These are phyloP conservation scores for Dreissena polymorpha DNA, from an alignment of 1,140 invertebrate species.

Conservation along the genomic window DNA sequence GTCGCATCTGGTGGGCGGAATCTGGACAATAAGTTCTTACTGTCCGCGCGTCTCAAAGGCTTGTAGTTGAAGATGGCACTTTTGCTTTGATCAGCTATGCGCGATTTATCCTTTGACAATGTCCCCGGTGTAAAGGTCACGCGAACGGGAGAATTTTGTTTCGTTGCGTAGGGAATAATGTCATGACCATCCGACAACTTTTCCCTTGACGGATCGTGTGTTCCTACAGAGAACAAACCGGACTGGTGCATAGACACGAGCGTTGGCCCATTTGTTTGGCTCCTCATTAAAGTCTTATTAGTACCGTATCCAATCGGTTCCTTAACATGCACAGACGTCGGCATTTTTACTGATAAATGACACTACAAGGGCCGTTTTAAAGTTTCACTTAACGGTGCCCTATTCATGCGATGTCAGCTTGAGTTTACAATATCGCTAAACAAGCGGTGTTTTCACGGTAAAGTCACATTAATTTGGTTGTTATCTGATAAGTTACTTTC, in stretches of 20 bases:
- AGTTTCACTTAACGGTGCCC: no score
- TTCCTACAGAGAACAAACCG: no score
- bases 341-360: neutral
- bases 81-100: constrained; percentile 25
- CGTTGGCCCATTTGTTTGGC: neutral
- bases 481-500: no score
- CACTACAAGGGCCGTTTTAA: no score
- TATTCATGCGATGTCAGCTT: no score
- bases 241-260: neutral
- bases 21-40: neutral
- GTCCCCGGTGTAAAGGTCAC: constrained; percentile 26
- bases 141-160: constrained; percentile 16
- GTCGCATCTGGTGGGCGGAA: constrained; percentile 44
- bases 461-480: no score
- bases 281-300: neutral
- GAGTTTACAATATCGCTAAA: no score
- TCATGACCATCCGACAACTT: neutral
- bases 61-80: constrained; percentile 40
- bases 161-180: constrained; percentile 32
- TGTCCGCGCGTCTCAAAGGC: constrained; percentile 26
- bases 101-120: constrained; percentile 10
- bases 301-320: neutral
- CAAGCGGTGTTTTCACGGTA: no score
- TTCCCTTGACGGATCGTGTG: neutral
- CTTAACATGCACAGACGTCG: neutral